Evolutionary conservation across 2,797 vertebrate species (phyloP).

Genomic region (Apogon hyalosoma): DNA sequence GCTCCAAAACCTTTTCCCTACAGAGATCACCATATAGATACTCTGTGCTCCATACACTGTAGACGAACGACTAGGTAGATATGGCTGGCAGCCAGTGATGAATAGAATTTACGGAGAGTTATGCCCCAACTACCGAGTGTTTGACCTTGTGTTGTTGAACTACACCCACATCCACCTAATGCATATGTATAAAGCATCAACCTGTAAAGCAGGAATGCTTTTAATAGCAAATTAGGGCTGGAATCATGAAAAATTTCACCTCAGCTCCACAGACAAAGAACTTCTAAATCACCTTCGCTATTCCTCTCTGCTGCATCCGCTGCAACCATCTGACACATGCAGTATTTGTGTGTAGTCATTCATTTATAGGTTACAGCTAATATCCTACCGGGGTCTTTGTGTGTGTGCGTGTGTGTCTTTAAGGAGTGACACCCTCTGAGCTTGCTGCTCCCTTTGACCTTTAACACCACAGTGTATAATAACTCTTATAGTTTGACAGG

Average conservation of each 20-base stretch:
- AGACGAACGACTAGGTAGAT: slow-evolving; percentile 29
- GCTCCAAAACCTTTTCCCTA: slow-evolving; percentile 39
- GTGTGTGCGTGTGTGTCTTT: slow-evolving; percentile 44
- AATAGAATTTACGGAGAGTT: slow-evolving; percentile 56
- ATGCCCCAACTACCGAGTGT: slow-evolving; percentile 47
- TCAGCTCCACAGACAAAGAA: slow-evolving; percentile 13
- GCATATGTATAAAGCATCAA: slow-evolving; percentile 45
- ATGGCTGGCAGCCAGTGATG: slow-evolving; percentile 51
- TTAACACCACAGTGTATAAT: slow-evolving; percentile 87
- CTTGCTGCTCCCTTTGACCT: slow-evolving; percentile 77
- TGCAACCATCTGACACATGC: background rate
- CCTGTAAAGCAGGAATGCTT: slow-evolving; percentile 33
- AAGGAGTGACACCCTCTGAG: slow-evolving; percentile 74
- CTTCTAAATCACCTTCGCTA: slow-evolving; percentile 5
- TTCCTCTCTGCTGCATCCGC: slow-evolving; percentile 3
- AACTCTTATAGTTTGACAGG: slow-evolving; percentile 95
- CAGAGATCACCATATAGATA: slow-evolving; percentile 55
- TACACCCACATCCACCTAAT: slow-evolving; percentile 24
- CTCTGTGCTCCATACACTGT: slow-evolving; percentile 13
- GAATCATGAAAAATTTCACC: slow-evolving; percentile 28
- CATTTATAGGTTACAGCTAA: slow-evolving; percentile 27
- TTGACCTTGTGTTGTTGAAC: slow-evolving; percentile 66
- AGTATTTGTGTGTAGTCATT: slow-evolving; percentile 7
- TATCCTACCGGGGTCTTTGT: slow-evolving; percentile 29
- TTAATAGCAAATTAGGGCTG: slow-evolving; percentile 8